Conservation (phyloP, 2,113 vertebrate genomes). For the Zosterops borbonicus region DNA sequence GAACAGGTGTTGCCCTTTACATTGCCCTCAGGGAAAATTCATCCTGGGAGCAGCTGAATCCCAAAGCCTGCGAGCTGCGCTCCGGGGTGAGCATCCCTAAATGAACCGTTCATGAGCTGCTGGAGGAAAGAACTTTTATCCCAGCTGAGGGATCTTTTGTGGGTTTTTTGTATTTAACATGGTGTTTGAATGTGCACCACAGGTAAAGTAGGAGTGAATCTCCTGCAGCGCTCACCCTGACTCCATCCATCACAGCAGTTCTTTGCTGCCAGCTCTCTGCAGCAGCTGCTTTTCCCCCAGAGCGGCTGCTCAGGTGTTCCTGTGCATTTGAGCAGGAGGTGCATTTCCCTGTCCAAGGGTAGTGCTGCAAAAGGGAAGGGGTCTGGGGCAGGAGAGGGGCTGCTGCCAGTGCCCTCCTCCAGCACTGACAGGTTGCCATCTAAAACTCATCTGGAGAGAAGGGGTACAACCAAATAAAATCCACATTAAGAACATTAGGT, state of each 20-base stretch:
- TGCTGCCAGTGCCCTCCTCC: not conserved
- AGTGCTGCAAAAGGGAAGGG: not conserved
- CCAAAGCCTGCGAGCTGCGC: not conserved
- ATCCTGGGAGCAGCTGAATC: not conserved
- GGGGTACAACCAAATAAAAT: fast-evolving
- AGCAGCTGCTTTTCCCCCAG: not conserved
- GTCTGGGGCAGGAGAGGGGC: not conserved
- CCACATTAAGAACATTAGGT: not conserved
- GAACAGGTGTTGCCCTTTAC: not conserved
- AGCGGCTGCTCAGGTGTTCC: not conserved
- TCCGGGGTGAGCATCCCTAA: fast-evolving
- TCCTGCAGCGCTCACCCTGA: fast-evolving
- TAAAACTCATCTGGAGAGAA: not conserved
- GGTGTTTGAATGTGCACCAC: not conserved
- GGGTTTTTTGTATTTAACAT: not conserved
- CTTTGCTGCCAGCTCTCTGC: not conserved
- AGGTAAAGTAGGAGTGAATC: not conserved
- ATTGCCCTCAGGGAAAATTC: not conserved
- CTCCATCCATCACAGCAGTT: not conserved
- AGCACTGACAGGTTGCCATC: fast-evolving
- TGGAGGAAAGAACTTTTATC: not conserved
- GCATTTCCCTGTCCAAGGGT: not conserved
- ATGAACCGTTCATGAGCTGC: fast-evolving
- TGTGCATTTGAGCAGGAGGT: not conserved
- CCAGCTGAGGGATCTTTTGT: not conserved